These are phyloP conservation scores for Calliscelio sp. DNA, from an alignment of 2,888 invertebrate species.

Conservation along the genomic window DNA sequence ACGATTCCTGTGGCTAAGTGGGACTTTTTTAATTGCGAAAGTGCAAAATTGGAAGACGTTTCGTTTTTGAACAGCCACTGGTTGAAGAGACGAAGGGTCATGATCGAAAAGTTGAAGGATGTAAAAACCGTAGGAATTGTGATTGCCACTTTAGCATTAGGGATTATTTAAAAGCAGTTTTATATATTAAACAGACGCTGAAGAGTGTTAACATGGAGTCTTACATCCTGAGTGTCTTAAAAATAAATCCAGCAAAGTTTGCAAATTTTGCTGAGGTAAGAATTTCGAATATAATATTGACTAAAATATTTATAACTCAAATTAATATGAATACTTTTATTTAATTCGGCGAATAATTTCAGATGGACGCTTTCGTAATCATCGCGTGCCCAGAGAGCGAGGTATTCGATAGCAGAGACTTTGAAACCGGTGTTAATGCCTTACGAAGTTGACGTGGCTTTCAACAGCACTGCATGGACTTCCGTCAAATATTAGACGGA, in stretches of 20 bases:
- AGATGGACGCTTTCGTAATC: conserved; percentile 96
- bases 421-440: conserved; percentile 96
- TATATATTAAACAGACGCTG: conserved; percentile 87
- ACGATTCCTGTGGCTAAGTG: conserved; percentile 87
- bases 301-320: no score
- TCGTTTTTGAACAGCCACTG: conserved; percentile 87
- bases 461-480: conserved; percentile 92
- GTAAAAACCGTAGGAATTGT: conserved; percentile 95
- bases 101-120: conserved; percentile 97
- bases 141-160: conserved; percentile 96
- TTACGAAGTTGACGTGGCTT: conserved; percentile 95
- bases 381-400: conserved; percentile 97
- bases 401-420: conserved; percentile 93
- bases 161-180: conserved; percentile 91
- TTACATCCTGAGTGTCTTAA: conserved; percentile 97
- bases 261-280: conserved; percentile 96
- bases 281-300: conserved; percentile 6
- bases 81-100: conserved; percentile 92
- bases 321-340: no score
- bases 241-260: conserved; percentile 97
- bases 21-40: conserved; percentile 87
- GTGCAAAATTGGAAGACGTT: conserved; percentile 83
- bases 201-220: conserved; percentile 93
- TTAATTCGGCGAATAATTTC: conserved; percentile 72
- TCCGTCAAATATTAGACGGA: conserved; percentile 91